Evolutionary conservation across 2,888 invertebrate species (phyloP), one percentile per base, ranked within the genome.

Genomic region (Neoascia interrupta): DNA sequence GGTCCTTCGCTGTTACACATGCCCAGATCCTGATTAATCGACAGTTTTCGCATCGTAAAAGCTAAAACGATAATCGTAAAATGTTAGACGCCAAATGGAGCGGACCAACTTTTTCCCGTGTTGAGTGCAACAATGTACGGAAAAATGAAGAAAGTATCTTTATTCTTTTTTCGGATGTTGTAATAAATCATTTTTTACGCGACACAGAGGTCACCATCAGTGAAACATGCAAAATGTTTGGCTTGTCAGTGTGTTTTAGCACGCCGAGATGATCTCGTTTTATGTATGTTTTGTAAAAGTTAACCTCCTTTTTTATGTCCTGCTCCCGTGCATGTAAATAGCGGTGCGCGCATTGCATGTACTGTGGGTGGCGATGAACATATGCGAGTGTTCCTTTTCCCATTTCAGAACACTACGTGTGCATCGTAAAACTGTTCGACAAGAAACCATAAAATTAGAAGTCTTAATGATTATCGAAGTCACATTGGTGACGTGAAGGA

Each of bases 401-500:
- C n/a, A n/a, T n/a, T n/a, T n/a, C n/a, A n/a, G n/a, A n/a, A n/a
- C n/a, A 49, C 49, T 58, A 53, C 5, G 31, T n/a, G n/a, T n/a
- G n/a, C n/a, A 13, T 63, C 63, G 43, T 75, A 51, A 75, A 70
- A 63, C 37, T 58, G 75, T 45, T 63, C 51, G 51, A 58, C 63
- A 70, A 63, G 43, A 75, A 69, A 56, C 36, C 61, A 47, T 75
- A 37, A 75, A 74, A 74, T 74, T 51, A 51, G 15, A 51, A 28
- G 19, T 41, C 54, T 47, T 60, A 61, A 63, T n/a, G n/a, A n/a
- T n/a, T n/a, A n/a, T 63, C 53, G 61, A 43, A 51, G 41, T 47
- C 47, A n/a, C n/a, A n/a, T n/a, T n/a, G n/a, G n/a, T n/a, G n/a
- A n/a, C n/a, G n/a, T n/a, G n/a, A n/a, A n/a, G n/a, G n/a, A n/a